These are phyloP conservation scores for Eupithecia abbreviata DNA, from an alignment of 2,888 invertebrate species.

Conservation along the genomic window DNA sequence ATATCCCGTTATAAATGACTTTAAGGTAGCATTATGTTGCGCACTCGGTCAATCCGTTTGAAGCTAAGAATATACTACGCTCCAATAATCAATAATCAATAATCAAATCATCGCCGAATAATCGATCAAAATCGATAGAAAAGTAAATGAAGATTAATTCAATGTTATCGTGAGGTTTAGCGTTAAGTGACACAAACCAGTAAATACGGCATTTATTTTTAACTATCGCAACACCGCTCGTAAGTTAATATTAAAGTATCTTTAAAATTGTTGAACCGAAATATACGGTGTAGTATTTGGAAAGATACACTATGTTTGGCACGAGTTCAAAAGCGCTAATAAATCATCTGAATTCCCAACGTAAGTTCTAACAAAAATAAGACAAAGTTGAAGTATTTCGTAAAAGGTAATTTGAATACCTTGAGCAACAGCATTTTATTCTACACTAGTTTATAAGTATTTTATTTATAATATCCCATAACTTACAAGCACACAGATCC, in stretches of 20 bases:
- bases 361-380: constrained; percentile 41
- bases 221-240: constrained; percentile 34
- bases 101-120: too few relatives aligned
- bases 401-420: neutral
- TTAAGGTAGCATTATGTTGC: too few relatives aligned
- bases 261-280: constrained; percentile 43
- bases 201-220: constrained; percentile 37
- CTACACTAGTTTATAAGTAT: neutral
- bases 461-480: too few relatives aligned
- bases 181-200: neutral
- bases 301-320: constrained; percentile 45
- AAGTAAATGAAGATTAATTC: too few relatives aligned
- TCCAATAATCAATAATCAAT: too few relatives aligned
- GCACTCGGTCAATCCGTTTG: too few relatives aligned
- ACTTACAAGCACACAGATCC: too few relatives aligned
- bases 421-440: neutral
- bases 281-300: constrained; percentile 41
- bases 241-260: constrained; percentile 41
- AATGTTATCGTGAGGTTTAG: neutral
- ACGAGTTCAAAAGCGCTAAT: constrained; percentile 41
- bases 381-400: constrained; percentile 13
- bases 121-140: too few relatives aligned
- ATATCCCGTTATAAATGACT: too few relatives aligned
- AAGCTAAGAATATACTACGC: too few relatives aligned
- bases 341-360: constrained; percentile 34